These are phyloP conservation scores for Drosophila pseudotalamancana DNA, from an alignment of 2,888 invertebrate species.

Conservation along the genomic window DNA sequence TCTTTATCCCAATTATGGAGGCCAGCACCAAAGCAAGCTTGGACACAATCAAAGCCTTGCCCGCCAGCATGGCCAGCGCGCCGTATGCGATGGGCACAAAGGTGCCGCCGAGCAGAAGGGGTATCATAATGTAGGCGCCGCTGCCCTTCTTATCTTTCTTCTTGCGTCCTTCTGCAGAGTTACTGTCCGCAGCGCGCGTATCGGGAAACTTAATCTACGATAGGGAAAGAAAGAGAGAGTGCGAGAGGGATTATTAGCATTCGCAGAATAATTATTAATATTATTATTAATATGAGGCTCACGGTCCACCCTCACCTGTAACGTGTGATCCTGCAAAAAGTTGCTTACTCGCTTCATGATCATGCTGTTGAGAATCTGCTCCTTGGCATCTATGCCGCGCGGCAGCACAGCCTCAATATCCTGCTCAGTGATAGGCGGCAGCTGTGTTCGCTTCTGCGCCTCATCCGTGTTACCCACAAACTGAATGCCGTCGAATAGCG, in stretches of 20 bases:
- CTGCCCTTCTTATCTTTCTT: slow-evolving; percentile 87
- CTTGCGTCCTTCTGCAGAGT: slow-evolving; percentile 86
- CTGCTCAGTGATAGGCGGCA: slow-evolving; percentile 84
- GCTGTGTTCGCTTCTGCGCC: slow-evolving; percentile 35
- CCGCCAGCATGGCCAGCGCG: slow-evolving; percentile 91
- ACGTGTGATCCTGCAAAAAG: slow-evolving; percentile 91
- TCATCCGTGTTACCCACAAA: slow-evolving; percentile 87
- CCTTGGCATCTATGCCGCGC: slow-evolving; percentile 89
- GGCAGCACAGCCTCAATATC: slow-evolving; percentile 90
- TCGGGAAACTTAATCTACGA: slow-evolving; percentile 89
- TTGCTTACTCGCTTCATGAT: slow-evolving; percentile 90
- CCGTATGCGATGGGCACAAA: slow-evolving; percentile 93
- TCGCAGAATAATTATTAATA: too few relatives aligned
- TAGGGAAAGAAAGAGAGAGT: neutral
- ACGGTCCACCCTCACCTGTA: slow-evolving; percentile 87
- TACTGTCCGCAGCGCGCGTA: slow-evolving; percentile 77
- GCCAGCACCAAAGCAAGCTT: slow-evolving; percentile 93
- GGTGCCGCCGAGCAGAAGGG: slow-evolving; percentile 91
- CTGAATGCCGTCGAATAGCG: slow-evolving; percentile 90
- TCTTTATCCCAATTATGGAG: slow-evolving; percentile 93
- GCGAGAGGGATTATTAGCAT: neutral
- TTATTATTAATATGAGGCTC: too few relatives aligned
- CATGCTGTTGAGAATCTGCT: slow-evolving; percentile 89
- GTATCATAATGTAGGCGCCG: slow-evolving; percentile 90
- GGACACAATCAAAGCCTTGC: slow-evolving; percentile 93